Evolutionary conservation across 2,113 vertebrate species (phyloP), one percentile per base, ranked within the genome.

Genomic region (Circaetus cinerascens): DNA sequence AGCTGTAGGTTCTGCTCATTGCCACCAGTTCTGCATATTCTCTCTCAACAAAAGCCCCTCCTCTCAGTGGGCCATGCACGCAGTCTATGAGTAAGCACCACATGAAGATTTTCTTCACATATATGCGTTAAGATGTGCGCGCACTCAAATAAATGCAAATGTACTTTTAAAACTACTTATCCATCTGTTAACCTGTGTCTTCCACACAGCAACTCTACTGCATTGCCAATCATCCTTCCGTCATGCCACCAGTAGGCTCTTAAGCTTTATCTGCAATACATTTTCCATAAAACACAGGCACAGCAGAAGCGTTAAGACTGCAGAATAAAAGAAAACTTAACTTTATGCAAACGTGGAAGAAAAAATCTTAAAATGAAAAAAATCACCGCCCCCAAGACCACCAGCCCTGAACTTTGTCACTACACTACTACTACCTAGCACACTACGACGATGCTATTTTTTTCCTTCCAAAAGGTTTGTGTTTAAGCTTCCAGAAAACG

Each of bases 51-150:
- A 32, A 63, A 51, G 7, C 4, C 3, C 26, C 29, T 32, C 30
- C 18, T 25, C 34, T 11, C 45, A 16, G 34, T 1, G 32, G 57
- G 22, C 67, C 41, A 10, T 1, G 22, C 13, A 9, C 26, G 11
- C 15, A 6, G 40, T 21, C 36, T 4, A 2, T 2, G 20, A 32
- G 72, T 4, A 30, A 38, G 45, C 25, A 38, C 29, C 72, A 19
- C 18, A 22, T 0, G 16, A 27, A n/a, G 76, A 34, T 45, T 22
- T 68, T 45, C 67, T 67, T 68, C 27, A 21, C 32, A 13, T 9
- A 4, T 4, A 2, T 2, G 51, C 12, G 25, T 32, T 7, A 15
- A 62, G n/a, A 46, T 14, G 21, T 2, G 20, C 0, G 2, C 13
- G 4, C 27, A 1, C 40, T 21, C 17, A 30, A 18, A 20, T 10